Percentiles rank a stretch among this genome's conserved stretches.
Evolutionary conservation across 2,888 invertebrate species (phyloP).

Genomic region (Erynnis tages): DNA sequence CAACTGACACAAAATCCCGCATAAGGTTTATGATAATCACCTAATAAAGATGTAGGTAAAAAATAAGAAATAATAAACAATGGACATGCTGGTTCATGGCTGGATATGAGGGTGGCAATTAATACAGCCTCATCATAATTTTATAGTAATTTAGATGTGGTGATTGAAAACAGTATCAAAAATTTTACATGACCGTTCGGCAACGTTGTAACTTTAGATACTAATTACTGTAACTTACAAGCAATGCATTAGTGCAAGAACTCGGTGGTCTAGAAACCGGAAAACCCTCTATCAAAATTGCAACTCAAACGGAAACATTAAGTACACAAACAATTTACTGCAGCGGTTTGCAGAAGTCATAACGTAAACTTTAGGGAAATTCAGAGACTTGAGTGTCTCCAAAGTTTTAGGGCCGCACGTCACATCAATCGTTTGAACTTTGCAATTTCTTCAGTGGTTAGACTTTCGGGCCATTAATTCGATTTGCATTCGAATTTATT

Average conservation of each 20-base stretch:
- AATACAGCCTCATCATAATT: no score
- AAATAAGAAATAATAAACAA: no score
- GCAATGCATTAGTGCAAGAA: not conserved
- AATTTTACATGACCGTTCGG: no score
- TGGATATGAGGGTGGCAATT: no score
- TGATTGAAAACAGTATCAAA: no score
- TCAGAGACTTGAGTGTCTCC: constrained; percentile 14
- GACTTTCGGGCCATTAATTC: not conserved
- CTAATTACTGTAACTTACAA: no score
- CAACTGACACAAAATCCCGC: no score
- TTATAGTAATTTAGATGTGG: no score
- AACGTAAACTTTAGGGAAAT: constrained; percentile 21
- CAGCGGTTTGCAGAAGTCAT: constrained; percentile 19
- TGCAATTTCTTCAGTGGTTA: constrained; percentile 11
- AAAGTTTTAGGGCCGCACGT: constrained; percentile 7
- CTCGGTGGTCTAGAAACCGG: not conserved
- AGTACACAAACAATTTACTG: constrained; percentile 14
- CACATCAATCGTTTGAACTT: constrained; percentile 8
- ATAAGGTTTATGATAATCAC: no score
- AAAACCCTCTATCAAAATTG: not conserved
- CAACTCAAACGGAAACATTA: constrained; percentile 2
- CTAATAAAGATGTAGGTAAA: no score
- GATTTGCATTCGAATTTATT: not conserved
- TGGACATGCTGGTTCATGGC: no score
- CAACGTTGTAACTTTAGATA: no score